Percentiles rank a stretch among this genome's conserved stretches.
Conservation (phyloP, 2,113 vertebrate species). For the Engraulis encrasicolus region DNA sequence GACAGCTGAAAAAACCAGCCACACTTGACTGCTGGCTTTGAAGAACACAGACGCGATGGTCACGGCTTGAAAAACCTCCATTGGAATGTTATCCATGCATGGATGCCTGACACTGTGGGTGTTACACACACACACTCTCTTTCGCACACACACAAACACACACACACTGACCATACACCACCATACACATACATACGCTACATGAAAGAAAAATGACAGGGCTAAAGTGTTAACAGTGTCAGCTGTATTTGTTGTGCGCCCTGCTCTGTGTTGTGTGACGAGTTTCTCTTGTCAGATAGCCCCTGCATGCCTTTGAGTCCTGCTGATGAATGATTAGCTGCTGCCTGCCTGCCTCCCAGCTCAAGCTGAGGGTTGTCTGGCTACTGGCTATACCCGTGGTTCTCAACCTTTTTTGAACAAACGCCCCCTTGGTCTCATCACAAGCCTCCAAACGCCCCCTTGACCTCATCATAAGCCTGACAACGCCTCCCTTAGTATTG, state of each 20-base stretch:
- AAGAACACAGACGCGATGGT: constrained; percentile 58
- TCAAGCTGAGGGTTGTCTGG: constrained; percentile 18
- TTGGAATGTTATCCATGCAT: constrained; percentile 55
- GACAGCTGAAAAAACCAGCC: constrained; percentile 79
- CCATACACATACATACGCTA: constrained; percentile 20
- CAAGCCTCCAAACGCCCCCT: too few relatives aligned
- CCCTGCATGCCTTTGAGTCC: constrained; percentile 12
- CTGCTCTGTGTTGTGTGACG: constrained; percentile 37
- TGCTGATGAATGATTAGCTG: constrained; percentile 52
- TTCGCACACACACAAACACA: constrained; percentile 23
- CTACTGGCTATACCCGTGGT: too few relatives aligned
- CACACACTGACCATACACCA: constrained; percentile 20
- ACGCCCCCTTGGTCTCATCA: too few relatives aligned
- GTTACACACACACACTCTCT: constrained; percentile 12
- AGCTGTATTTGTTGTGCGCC: constrained; percentile 29
- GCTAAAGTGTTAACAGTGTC: constrained; percentile 23
- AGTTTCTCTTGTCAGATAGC: constrained; percentile 42
- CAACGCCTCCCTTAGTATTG: too few relatives aligned
- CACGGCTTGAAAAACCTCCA: constrained; percentile 48
- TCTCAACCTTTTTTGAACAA: too few relatives aligned
- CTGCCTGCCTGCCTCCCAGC: constrained; percentile 41
- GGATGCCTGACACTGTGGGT: constrained; percentile 43
- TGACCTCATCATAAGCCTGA: too few relatives aligned
- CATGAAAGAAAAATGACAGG: background rate
- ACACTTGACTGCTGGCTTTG: constrained; percentile 64